Conservation (phyloP, 2,797 vertebrate genomes). For the Diplodus sargus region DNA sequence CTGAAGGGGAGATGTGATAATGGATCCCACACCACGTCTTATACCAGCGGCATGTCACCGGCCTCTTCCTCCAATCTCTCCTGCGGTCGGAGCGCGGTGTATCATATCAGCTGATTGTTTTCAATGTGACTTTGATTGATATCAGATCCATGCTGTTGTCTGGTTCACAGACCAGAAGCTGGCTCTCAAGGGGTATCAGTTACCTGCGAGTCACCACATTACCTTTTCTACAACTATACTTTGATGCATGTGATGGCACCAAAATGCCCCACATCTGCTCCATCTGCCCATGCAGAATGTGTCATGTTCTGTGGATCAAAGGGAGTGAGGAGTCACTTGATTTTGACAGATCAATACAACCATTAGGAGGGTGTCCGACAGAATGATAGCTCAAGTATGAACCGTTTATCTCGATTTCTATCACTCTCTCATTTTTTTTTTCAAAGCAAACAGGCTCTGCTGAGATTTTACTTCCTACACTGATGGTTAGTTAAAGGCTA, state of each 20-base stretch:
- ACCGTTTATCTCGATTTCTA: slow-evolving; percentile 26
- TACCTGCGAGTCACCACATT: slow-evolving; percentile 61
- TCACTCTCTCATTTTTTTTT: slow-evolving; percentile 14
- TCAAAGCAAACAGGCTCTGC: neutral
- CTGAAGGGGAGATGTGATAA: slow-evolving; percentile 77
- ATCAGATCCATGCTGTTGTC: slow-evolving; percentile 72
- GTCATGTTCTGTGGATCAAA: slow-evolving; percentile 60
- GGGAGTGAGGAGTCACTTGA: slow-evolving; percentile 37
- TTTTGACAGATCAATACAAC: slow-evolving; percentile 62
- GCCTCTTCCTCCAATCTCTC: slow-evolving; percentile 62
- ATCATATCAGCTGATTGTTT: slow-evolving; percentile 80
- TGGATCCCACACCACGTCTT: slow-evolving; percentile 65
- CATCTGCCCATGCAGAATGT: slow-evolving; percentile 44
- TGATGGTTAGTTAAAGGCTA: slow-evolving; percentile 12
- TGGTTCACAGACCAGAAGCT: slow-evolving; percentile 57
- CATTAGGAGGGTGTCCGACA: slow-evolving; percentile 30
- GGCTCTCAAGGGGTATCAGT: slow-evolving; percentile 59
- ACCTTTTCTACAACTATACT: slow-evolving; percentile 49
- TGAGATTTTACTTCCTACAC: slow-evolving; percentile 34
- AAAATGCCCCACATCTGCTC: slow-evolving; percentile 46
- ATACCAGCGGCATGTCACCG: slow-evolving; percentile 54
- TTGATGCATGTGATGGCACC: slow-evolving; percentile 55
- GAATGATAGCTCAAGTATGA: slow-evolving; percentile 48
- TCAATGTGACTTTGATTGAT: slow-evolving; percentile 85
- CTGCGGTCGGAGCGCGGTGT: slow-evolving; percentile 62